Percentiles rank a stretch among this genome's conserved stretches.
phyloP scores from a whole-genome alignment of 2,888 invertebrate genomes.

The Melangyna quadrimaculata region DNA sequence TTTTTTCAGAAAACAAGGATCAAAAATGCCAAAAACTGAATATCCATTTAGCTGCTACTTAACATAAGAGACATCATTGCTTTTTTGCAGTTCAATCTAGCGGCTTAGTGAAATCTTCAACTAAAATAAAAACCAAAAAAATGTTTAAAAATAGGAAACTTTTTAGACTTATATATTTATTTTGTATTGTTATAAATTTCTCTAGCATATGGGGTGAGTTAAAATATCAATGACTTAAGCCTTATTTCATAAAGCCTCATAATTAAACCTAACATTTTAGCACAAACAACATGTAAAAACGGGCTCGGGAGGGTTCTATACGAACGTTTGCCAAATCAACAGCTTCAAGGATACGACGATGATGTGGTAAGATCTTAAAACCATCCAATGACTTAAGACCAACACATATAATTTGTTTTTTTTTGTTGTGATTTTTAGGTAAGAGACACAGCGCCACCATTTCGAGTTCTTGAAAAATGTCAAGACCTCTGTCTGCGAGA shows the following conservation, averaged over 20 bases:
- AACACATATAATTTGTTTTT: background rate
- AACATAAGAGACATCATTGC: constrained; percentile 12
- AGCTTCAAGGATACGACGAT: constrained; percentile 93
- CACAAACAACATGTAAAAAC: constrained; percentile 94
- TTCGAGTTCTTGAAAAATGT: constrained; percentile 93
- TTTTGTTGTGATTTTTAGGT: constrained; percentile 81
- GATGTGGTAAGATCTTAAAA: constrained; percentile 86
- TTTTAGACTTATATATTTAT: constrained; percentile 55
- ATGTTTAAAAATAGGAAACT: constrained; percentile 61
- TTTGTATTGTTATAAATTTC: constrained; percentile 44
- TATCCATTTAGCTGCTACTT: constrained; percentile 1
- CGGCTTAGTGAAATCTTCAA: constrained; percentile 9
- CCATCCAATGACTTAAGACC: too few species aligned
- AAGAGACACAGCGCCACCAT: constrained; percentile 91
- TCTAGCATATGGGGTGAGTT: constrained; percentile 62
- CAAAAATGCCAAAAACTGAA: constrained; percentile 25
- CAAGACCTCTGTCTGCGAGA: constrained; percentile 92
- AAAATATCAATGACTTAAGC: background rate
- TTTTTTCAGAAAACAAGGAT: constrained; percentile 11
- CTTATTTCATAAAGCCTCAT: background rate
- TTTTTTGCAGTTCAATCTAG: background rate
- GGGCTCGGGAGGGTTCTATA: constrained; percentile 94
- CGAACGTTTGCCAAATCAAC: constrained; percentile 93
- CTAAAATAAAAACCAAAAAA: background rate
- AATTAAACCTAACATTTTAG: constrained; percentile 69